These are phyloP conservation scores for Drosophila borborema DNA, from an alignment of 2,888 invertebrate species.

Conservation along the genomic window DNA sequence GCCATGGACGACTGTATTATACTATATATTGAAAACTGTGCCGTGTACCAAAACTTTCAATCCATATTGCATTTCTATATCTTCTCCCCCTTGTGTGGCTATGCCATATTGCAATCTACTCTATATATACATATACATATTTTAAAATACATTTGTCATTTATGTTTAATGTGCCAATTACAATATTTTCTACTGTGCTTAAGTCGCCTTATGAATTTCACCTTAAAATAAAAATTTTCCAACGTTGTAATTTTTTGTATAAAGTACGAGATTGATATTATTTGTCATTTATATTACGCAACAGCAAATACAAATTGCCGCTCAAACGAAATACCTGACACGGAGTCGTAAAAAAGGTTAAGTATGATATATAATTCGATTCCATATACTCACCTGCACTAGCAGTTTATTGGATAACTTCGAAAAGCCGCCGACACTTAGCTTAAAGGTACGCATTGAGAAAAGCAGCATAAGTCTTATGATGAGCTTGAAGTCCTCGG, in stretches of 20 bases:
- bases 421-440: constrained; percentile 78
- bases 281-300: constrained; percentile 70
- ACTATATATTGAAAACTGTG: constrained; percentile 63
- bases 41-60: constrained; percentile 46
- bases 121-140: constrained; percentile 25
- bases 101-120: constrained; percentile 52
- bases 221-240: constrained; percentile 73
- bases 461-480: constrained; percentile 78
- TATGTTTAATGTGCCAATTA: constrained; percentile 79
- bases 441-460: constrained; percentile 53
- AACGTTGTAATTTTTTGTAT: constrained; percentile 79
- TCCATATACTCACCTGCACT: constrained; percentile 54
- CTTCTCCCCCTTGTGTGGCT: constrained; percentile 20
- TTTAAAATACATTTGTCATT: constrained; percentile 70
- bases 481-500: constrained; percentile 68
- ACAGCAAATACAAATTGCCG: constrained; percentile 76
- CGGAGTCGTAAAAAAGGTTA: not conserved
- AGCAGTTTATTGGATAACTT: constrained; percentile 76
- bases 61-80: constrained; percentile 59
- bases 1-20: constrained; percentile 78
- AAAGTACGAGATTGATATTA: constrained; percentile 38
- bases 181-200: constrained; percentile 63
- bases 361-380: not conserved
- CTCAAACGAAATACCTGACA: constrained; percentile 74
- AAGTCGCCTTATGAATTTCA: constrained; percentile 70